Conservation (phyloP, 2,113 vertebrate species). For the Ciconia boyciana region DNA sequence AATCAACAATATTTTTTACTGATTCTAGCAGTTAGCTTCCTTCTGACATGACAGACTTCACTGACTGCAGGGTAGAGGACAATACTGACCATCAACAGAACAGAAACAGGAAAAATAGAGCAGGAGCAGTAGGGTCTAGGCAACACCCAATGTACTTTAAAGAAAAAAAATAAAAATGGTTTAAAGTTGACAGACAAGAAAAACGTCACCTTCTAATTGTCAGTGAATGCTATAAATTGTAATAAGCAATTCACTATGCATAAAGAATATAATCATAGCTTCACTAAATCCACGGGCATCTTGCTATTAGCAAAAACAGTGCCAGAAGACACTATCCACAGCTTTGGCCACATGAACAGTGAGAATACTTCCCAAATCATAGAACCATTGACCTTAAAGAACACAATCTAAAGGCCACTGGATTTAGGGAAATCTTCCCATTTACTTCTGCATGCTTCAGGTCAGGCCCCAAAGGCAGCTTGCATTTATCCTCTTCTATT, state of each 20-base stretch:
- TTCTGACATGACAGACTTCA: background rate
- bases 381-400: background rate
- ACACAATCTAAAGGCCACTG: background rate
- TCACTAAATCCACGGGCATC: background rate
- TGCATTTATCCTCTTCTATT: background rate
- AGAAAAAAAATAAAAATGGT: background rate
- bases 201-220: background rate
- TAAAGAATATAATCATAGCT: background rate
- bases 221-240: background rate
- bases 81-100: background rate
- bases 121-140: background rate
- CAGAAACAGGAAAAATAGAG: background rate
- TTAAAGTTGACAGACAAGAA: background rate
- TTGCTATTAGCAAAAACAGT: background rate
- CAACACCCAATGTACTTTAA: background rate
- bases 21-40: background rate
- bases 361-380: background rate
- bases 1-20: background rate
- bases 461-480: background rate
- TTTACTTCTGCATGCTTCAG: background rate
- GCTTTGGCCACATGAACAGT: accelerated
- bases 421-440: background rate
- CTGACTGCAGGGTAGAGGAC: background rate
- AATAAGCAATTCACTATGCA: background rate
- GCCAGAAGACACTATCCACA: background rate